Evolutionary conservation across 1,140 invertebrate species (phyloP).

Genomic region (Bombus difficillimus): DNA sequence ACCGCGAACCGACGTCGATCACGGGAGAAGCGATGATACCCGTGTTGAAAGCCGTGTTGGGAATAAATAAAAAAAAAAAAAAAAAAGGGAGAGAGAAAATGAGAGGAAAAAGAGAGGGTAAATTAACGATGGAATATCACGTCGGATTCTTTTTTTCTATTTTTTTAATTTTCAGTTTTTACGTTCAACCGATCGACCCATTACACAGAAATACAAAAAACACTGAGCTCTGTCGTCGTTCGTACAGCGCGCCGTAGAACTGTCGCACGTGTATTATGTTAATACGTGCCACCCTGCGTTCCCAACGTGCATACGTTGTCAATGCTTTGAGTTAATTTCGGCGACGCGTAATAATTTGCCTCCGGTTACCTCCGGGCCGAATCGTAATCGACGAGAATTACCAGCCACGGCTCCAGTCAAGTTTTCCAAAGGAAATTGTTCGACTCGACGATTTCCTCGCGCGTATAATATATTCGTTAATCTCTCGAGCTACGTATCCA

Average conservation of each 20-base stretch:
- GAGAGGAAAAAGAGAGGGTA: neutral
- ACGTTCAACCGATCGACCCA: neutral
- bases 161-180: neutral
- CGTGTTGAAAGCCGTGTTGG: slow-evolving; percentile 25
- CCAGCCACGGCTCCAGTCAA: neutral
- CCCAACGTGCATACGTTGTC: neutral
- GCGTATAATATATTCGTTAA: too few relatives aligned
- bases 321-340: slow-evolving; percentile 19
- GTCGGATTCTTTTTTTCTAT: too few relatives aligned
- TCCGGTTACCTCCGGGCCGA: neutral
- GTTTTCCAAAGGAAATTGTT: slow-evolving; percentile 17
- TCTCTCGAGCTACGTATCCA: neutral
- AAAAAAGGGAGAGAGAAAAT: too few relatives aligned
- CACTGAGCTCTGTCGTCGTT: neutral
- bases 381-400: slow-evolving; percentile 20
- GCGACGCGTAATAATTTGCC: slow-evolving; percentile 14
- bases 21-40: slow-evolving; percentile 20
- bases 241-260: neutral
- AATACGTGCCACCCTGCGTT: neutral
- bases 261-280: slow-evolving; percentile 1
- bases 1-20: slow-evolving; percentile 5
- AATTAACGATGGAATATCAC: neutral
- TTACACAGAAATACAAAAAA: neutral
- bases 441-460: too few relatives aligned
- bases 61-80: neutral